phyloP scores from a whole-genome alignment of 2,797 vertebrate genomes.

The Hypotaenidia philippensis region DNA sequence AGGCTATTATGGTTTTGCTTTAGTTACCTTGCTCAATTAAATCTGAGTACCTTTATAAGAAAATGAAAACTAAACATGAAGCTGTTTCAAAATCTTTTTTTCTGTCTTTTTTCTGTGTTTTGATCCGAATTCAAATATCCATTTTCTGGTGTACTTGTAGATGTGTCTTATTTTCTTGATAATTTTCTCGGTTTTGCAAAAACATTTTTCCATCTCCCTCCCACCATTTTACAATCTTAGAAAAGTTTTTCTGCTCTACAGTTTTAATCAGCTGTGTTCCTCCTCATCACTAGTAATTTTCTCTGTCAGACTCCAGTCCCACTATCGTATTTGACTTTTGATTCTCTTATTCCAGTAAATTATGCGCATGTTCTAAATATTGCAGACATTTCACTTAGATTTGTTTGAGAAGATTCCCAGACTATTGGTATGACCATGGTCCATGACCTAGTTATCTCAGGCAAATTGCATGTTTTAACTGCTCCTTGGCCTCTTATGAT shows the following conservation, averaged over 20 bases:
- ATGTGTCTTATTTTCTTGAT: background rate
- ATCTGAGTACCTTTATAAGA: background rate
- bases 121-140: background rate
- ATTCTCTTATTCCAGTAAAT: background rate
- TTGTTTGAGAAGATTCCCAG: background rate
- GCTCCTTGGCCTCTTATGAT: background rate
- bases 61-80: background rate
- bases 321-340: background rate
- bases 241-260: background rate
- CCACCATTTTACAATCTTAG: background rate
- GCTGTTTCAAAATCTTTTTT: background rate
- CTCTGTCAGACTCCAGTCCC: background rate
- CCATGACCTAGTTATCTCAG: background rate
- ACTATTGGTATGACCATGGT: background rate
- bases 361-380: background rate
- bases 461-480: background rate
- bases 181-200: background rate
- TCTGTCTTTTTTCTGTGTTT: background rate
- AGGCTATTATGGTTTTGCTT: background rate
- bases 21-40: background rate
- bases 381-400: background rate
- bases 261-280: background rate
- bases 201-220: background rate
- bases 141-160: background rate
- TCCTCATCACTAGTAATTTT: background rate